A percentile compares a stretch with the other conserved stretches of the same genome.
These are phyloP conservation scores for Naja naja DNA, from an alignment of 2,113 vertebrate species.

Conservation along the genomic window DNA sequence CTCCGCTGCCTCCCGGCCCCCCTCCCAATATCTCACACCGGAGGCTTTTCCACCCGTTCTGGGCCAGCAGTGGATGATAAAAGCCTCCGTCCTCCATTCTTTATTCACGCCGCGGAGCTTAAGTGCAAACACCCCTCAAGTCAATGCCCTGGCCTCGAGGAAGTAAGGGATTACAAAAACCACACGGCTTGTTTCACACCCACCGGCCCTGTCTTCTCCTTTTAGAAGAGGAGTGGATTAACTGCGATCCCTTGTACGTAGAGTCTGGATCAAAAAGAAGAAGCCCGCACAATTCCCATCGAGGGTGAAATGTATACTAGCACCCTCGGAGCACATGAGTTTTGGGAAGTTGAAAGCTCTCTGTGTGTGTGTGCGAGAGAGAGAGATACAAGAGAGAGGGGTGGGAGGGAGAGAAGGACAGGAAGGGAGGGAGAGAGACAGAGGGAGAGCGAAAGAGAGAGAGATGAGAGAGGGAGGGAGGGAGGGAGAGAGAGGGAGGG, in stretches of 20 bases:
- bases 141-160: background rate
- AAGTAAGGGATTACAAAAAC: background rate
- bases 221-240: background rate
- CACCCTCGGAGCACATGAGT: background rate
- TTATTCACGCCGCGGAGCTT: conserved; percentile 19
- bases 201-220: background rate
- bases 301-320: background rate
- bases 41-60: conserved; percentile 70
- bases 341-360: background rate
- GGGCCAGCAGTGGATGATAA: conserved; percentile 62
- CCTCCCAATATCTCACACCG: conserved; percentile 37
- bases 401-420: too few species aligned
- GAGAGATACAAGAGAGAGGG: too few species aligned
- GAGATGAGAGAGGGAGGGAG: too few species aligned
- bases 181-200: background rate
- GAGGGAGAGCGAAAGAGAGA: too few species aligned
- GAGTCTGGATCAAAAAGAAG: too few species aligned
- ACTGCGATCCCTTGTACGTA: background rate
- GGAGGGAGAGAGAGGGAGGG: too few species aligned
- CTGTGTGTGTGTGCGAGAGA: background rate
- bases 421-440: too few species aligned
- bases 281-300: too few species aligned
- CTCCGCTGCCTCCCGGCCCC: background rate
- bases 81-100: conserved; percentile 74
- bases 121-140: conserved; percentile 22